phyloP scores from a whole-genome alignment of 2,113 vertebrate species.

The Tachuris rubrigastra region DNA sequence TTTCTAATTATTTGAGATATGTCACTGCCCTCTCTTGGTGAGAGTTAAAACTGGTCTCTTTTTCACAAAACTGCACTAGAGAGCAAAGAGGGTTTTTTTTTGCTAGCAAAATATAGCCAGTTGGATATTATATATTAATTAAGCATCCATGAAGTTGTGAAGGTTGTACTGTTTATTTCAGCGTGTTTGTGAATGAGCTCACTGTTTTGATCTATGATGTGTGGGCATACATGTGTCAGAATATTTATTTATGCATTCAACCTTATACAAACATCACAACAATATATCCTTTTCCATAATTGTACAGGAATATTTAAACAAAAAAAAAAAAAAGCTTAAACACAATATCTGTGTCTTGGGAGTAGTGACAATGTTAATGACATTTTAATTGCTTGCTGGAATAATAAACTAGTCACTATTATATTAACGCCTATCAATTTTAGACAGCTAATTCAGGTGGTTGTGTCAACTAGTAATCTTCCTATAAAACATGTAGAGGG shows the following conservation, averaged over 20 bases:
- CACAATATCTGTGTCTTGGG: background rate
- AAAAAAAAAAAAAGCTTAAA: background rate
- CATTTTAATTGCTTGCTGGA: background rate
- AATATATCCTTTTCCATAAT: background rate
- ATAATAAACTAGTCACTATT: background rate
- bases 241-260: background rate
- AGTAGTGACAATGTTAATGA: background rate
- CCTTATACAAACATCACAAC: background rate
- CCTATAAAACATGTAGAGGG: background rate
- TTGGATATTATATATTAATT: background rate
- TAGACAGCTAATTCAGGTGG: background rate
- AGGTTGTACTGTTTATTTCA: background rate
- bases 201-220: background rate
- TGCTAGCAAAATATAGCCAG: background rate
- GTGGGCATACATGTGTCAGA: rapidly evolving
- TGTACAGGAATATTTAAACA: rapidly evolving
- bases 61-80: background rate
- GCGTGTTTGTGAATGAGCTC: background rate
- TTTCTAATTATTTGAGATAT: slow-evolving; percentile 26
- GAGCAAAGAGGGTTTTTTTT: background rate
- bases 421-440: background rate
- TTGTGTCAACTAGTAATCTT: background rate
- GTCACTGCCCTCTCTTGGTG: slow-evolving; percentile 64
- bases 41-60: background rate
- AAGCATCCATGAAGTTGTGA: background rate